A percentile compares a stretch with the other conserved stretches of the same genome.
phyloP scores from a whole-genome alignment of 2,113 vertebrate species.

The Lota lota region DNA sequence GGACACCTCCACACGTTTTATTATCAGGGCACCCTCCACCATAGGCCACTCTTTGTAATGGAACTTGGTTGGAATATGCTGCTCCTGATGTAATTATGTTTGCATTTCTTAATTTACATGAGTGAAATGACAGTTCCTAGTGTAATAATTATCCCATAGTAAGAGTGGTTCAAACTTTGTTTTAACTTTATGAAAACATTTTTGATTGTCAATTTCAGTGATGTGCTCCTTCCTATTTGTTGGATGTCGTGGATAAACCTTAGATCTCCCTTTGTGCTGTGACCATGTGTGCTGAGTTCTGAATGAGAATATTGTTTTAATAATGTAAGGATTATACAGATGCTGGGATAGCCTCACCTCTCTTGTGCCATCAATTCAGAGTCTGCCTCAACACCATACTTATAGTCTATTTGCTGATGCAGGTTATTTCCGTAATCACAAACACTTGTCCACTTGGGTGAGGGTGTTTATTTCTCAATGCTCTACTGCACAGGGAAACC shows the following conservation, averaged over 20 bases:
- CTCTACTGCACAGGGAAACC: conserved; percentile 27
- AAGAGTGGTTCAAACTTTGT: conserved; percentile 14
- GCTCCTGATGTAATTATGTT: too few relatives aligned
- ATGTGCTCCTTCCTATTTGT: conserved; percentile 15
- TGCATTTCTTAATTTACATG: too few relatives aligned
- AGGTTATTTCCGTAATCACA: conserved; percentile 11
- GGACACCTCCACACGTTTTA: too few relatives aligned
- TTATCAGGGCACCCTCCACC: too few relatives aligned
- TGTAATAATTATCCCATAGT: neutral
- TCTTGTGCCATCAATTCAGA: neutral
- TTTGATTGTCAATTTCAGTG: conserved; percentile 48
- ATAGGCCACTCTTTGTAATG: too few relatives aligned
- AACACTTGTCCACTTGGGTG: neutral
- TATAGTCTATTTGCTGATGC: conserved; percentile 15
- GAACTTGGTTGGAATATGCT: too few relatives aligned
- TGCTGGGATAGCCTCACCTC: too few relatives aligned
- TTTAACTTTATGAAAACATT: neutral
- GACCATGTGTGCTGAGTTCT: conserved; percentile 42
- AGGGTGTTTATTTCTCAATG: neutral
- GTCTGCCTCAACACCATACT: neutral
- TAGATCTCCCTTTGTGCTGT: conserved; percentile 41
- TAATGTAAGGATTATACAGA: conserved; percentile 6
- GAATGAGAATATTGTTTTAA: neutral
- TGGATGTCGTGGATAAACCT: conserved; percentile 35
- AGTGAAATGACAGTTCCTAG: too few relatives aligned